Conservation (phyloP, 2,113 vertebrate genomes). For the Gorsachius goisagi region DNA sequence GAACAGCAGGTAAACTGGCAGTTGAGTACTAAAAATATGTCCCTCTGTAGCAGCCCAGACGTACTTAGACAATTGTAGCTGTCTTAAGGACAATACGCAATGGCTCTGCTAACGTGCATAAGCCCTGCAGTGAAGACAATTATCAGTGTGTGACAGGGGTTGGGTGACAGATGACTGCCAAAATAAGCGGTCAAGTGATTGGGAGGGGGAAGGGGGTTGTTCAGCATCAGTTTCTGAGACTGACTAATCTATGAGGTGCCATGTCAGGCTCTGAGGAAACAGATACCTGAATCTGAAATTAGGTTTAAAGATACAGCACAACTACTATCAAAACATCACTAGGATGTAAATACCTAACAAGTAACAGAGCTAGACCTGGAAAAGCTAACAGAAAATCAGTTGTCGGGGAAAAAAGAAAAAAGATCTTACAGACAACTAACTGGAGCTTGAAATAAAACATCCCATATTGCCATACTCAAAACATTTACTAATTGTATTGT, state of each 20-base stretch:
- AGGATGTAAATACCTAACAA: neutral
- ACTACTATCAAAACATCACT: neutral
- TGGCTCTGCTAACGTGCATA: neutral
- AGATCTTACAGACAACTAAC: neutral
- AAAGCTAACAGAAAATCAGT: neutral
- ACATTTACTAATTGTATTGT: neutral
- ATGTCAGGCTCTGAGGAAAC: neutral
- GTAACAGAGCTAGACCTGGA: neutral
- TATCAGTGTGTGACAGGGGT: rapidly evolving
- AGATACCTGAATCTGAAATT: neutral
- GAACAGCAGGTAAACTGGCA: neutral
- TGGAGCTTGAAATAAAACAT: neutral
- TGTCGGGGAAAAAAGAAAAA: neutral
- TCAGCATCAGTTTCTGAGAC: neutral
- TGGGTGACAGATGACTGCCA: neutral
- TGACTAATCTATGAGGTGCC: neutral
- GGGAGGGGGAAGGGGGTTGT: neutral
- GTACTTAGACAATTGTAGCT: neutral
- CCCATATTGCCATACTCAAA: neutral
- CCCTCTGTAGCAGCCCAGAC: neutral
- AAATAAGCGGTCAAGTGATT: neutral
- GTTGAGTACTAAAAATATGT: neutral
- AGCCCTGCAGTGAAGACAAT: neutral
- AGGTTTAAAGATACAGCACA: neutral
- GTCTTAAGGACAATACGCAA: neutral